These are phyloP conservation scores for Danionella cerebrum DNA, from an alignment of 2,113 vertebrate species.

Conservation along the genomic window DNA sequence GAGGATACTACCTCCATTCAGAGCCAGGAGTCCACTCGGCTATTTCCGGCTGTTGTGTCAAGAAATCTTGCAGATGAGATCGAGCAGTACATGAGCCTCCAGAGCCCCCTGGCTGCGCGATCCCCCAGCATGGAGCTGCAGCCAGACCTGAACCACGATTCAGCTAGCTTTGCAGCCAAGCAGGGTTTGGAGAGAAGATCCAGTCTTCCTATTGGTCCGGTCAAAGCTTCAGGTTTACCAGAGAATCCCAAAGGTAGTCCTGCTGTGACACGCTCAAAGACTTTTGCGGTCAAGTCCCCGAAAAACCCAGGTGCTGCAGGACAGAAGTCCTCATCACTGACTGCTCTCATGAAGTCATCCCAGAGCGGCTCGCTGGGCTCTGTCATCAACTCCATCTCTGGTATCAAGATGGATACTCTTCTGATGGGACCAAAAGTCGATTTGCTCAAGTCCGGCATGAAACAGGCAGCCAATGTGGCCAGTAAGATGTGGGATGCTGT, in stretches of 20 bases:
- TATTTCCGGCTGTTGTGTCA: slow-evolving; percentile 70
- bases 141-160: slow-evolving; percentile 43
- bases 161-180: slow-evolving; percentile 28
- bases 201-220: slow-evolving; percentile 74
- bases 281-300: slow-evolving; percentile 72
- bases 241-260: slow-evolving; percentile 61
- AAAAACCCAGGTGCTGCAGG: slow-evolving; percentile 42
- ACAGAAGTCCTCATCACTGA: slow-evolving; percentile 73
- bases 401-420: slow-evolving; percentile 84
- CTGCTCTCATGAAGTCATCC: slow-evolving; percentile 76
- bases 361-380: slow-evolving; percentile 83
- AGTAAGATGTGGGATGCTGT: slow-evolving; percentile 92
- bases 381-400: slow-evolving; percentile 85
- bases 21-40: slow-evolving; percentile 67
- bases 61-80: slow-evolving; percentile 95
- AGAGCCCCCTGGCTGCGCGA: slow-evolving; percentile 73
- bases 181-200: slow-evolving; percentile 73
- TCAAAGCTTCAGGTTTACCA: slow-evolving; percentile 47
- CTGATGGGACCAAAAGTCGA: slow-evolving; percentile 92
- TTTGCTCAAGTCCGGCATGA: slow-evolving; percentile 88
- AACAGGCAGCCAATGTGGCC: slow-evolving; percentile 89
- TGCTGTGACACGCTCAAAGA: slow-evolving; percentile 80
- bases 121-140: slow-evolving; percentile 90
- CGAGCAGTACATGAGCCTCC: slow-evolving; percentile 94
- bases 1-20: slow-evolving; percentile 57